phyloP scores from a whole-genome alignment of 2,888 invertebrate genomes.

The Altica lythri region DNA sequence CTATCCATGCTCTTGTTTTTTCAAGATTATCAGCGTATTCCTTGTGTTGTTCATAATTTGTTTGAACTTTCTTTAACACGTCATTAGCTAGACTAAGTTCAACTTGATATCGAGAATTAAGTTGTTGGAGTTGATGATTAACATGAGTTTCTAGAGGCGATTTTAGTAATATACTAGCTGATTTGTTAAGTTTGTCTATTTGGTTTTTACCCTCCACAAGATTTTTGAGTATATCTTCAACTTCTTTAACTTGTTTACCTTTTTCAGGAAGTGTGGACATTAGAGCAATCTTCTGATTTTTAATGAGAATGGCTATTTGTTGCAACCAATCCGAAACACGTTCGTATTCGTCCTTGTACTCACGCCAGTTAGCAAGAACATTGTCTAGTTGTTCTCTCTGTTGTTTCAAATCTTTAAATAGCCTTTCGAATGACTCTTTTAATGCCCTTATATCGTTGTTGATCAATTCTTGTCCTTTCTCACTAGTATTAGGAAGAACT shows the following conservation, averaged over 20 bases:
- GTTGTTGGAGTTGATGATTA: conserved; percentile 81
- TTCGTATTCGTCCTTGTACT: conserved; percentile 92
- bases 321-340: conserved; percentile 90
- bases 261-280: conserved; percentile 82
- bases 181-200: conserved; percentile 81
- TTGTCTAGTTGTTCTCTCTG: conserved; percentile 84
- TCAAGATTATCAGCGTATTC: conserved; percentile 77
- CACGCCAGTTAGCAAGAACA: conserved; percentile 82
- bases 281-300: conserved; percentile 85
- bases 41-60: conserved; percentile 83
- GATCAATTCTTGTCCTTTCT: conserved; percentile 78
- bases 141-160: conserved; percentile 88
- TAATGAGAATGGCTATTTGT: conserved; percentile 87
- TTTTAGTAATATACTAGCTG: conserved; percentile 74
- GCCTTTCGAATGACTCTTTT: conserved; percentile 80
- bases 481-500: conserved; percentile 80
- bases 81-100: conserved; percentile 87
- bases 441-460: conserved; percentile 84
- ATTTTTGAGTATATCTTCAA: conserved; percentile 75
- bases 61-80: conserved; percentile 88
- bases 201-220: conserved; percentile 79
- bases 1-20: conserved; percentile 84
- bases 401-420: conserved; percentile 84
- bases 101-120: conserved; percentile 88
- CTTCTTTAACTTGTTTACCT: conserved; percentile 80